A percentile compares a stretch with the other conserved stretches of the same genome.
Conservation (phyloP, 2,797 vertebrate species). For the Helostoma temminkii region DNA sequence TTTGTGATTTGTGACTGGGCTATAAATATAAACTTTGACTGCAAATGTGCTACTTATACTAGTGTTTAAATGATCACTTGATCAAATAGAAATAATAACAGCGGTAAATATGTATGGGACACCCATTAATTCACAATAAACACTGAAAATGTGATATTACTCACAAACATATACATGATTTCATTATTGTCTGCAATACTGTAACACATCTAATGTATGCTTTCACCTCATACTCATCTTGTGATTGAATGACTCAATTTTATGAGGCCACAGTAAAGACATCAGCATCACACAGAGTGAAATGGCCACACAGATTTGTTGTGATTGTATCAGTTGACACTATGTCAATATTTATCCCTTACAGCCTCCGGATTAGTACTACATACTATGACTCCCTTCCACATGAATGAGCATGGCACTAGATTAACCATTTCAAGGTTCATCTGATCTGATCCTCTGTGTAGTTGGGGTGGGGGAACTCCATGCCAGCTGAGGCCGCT, state of each 20-base stretch:
- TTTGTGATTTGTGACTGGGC: too few relatives aligned
- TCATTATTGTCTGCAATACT: not conserved
- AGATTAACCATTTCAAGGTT: conserved; percentile 79
- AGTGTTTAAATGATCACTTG: not conserved
- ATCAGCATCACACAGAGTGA: not conserved
- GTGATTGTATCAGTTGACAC: conserved; percentile 70
- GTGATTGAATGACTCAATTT: not conserved
- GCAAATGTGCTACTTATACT: too few relatives aligned
- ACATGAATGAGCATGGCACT: conserved; percentile 71
- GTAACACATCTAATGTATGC: not conserved
- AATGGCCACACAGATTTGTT: conserved; percentile 52
- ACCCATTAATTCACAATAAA: too few relatives aligned
- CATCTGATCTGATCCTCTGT: conserved; percentile 72
- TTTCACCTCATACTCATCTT: conserved; percentile 3
- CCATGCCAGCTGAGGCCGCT: conserved; percentile 44
- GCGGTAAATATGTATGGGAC: not conserved
- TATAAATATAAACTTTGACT: too few relatives aligned
- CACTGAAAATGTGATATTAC: too few relatives aligned
- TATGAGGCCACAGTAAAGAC: not conserved
- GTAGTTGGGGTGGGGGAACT: conserved; percentile 25
- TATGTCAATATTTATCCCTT: conserved; percentile 79
- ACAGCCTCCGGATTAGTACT: conserved; percentile 69
- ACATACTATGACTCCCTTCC: conserved; percentile 71
- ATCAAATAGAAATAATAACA: not conserved
- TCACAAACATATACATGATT: not conserved